These are phyloP conservation scores for Philereme vetulata DNA, from an alignment of 2,888 invertebrate genomes.

Conservation along the genomic window DNA sequence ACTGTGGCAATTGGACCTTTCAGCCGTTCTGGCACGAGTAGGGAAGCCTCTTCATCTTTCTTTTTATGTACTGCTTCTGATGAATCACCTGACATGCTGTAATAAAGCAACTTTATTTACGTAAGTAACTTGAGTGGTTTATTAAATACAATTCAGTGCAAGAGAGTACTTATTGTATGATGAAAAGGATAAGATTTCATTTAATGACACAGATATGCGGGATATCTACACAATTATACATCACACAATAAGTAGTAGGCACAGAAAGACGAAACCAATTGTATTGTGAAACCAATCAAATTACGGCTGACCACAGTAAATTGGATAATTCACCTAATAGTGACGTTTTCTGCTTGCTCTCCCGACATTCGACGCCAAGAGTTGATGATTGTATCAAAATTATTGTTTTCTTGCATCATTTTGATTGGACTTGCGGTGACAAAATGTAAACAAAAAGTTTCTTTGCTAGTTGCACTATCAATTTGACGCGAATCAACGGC, in stretches of 20 bases:
- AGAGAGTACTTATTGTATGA: conserved; percentile 1
- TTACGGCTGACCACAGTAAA: conserved; percentile 34
- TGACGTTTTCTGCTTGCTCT: conserved; percentile 61
- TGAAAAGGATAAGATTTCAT: conserved; percentile 24
- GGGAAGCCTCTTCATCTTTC: conserved; percentile 63
- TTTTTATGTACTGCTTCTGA: conserved; percentile 58
- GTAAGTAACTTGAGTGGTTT: no score
- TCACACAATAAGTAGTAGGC: conserved; percentile 36
- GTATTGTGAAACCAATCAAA: no score
- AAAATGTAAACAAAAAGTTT: conserved; percentile 38
- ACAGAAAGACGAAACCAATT: conserved; percentile 28
- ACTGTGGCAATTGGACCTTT: conserved; percentile 46
- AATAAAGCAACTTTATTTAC: conserved; percentile 36
- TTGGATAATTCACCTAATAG: conserved; percentile 61
- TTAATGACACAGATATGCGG: conserved; percentile 14
- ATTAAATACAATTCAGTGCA: neutral
- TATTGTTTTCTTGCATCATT: conserved; percentile 72
- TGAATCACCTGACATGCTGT: conserved; percentile 75
- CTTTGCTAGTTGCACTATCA: neutral
- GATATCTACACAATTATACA: conserved; percentile 3
- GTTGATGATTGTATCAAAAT: conserved; percentile 73
- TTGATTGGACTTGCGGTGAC: conserved; percentile 32
- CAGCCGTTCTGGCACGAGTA: conserved; percentile 55
- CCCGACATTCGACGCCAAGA: conserved; percentile 77
- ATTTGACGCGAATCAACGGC: neutral